Evolutionary conservation across 2,888 invertebrate species (phyloP).

Genomic region (Oithona nana): DNA sequence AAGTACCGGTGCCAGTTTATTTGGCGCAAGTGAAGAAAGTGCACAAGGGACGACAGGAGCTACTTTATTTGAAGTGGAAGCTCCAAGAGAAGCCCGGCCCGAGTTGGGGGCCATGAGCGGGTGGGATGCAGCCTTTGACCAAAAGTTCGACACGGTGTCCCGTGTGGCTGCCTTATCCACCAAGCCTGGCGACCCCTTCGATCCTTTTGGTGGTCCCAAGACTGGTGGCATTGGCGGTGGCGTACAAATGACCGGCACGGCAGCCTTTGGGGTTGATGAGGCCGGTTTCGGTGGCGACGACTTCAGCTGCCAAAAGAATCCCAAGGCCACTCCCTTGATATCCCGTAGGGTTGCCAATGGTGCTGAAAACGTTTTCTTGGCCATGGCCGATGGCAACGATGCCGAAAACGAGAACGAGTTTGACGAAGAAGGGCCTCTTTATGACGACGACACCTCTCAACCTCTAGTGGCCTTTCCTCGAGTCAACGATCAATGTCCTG

Average conservation of each 20-base stretch:
- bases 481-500: constrained; percentile 50
- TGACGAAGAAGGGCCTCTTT: constrained; percentile 46
- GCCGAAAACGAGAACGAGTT: neutral
- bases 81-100: constrained; percentile 4
- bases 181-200: constrained; percentile 10
- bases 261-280: neutral
- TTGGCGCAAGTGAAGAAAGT: constrained; percentile 15
- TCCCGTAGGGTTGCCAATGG: neutral
- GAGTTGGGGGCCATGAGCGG: constrained; percentile 12
- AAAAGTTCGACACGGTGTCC: constrained; percentile 9
- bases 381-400: neutral
- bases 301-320: neutral
- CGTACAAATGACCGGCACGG: neutral
- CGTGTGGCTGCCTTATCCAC: neutral
- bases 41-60: constrained; percentile 10
- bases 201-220: constrained; percentile 2
- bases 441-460: constrained; percentile 77
- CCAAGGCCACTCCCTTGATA: neutral
- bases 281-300: neutral
- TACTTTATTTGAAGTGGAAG: constrained; percentile 9
- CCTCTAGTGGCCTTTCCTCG: constrained; percentile 81
- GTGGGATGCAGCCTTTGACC: constrained; percentile 16
- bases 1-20: constrained; percentile 12
- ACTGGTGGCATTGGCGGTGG: too few relatives aligned
- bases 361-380: constrained; percentile 13